These are phyloP conservation scores for Eutrigla gurnardus DNA, from an alignment of 2,797 vertebrate species.

Conservation along the genomic window DNA sequence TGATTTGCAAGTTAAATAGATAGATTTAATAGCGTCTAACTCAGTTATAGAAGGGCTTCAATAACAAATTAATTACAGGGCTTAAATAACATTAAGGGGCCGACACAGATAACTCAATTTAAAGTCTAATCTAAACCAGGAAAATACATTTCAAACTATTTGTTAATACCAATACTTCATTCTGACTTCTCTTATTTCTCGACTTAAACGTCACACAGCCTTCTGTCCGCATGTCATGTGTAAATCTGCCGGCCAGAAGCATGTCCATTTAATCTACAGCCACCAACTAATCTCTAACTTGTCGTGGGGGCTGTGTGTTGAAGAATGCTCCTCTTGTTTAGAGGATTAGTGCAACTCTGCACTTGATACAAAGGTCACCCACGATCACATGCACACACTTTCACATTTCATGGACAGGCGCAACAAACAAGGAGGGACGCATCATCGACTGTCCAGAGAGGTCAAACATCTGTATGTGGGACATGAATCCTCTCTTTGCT, in stretches of 20 bases:
- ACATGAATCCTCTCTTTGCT: background rate
- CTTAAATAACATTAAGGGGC: background rate
- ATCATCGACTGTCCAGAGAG: background rate
- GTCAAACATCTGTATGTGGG: background rate
- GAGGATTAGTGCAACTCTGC: conserved; percentile 68
- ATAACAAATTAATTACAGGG: too few relatives aligned
- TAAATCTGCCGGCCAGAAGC: conserved; percentile 37
- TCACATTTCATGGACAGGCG: conserved; percentile 10
- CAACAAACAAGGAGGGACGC: background rate
- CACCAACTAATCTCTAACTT: conserved; percentile 69
- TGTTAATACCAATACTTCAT: conserved; percentile 5
- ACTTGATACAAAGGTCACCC: conserved; percentile 37
- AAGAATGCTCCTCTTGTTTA: conserved; percentile 78
- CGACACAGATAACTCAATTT: background rate
- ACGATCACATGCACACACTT: conserved; percentile 13
- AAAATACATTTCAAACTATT: background rate
- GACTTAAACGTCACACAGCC: background rate
- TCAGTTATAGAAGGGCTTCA: background rate
- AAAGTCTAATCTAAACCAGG: background rate
- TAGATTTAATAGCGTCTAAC: background rate
- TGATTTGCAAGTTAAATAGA: conserved; percentile 7
- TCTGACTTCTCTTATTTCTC: background rate
- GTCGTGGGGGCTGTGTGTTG: conserved; percentile 55
- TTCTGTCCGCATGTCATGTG: conserved; percentile 20
- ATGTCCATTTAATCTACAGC: conserved; percentile 60